Base-by-base conservation (phyloP, 2,113 vertebrate species). In the Phycodurus eques region DNA sequence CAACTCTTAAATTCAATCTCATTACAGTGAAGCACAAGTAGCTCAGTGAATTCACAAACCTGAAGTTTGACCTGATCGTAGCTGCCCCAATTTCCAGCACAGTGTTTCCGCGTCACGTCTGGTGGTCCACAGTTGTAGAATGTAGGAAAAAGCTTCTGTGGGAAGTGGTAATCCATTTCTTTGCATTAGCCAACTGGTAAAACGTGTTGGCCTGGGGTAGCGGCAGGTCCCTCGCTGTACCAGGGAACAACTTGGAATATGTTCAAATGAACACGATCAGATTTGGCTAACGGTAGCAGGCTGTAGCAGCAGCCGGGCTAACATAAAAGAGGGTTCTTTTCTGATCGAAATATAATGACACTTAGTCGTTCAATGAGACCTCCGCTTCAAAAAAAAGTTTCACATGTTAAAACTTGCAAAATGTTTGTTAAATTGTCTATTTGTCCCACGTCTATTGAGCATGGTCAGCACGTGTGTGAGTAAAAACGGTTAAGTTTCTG, bases 141-240 rank as follows among this genome's bases (percentile, higher is more conserved):
- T 2, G 71, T 72, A 0, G 91, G 88, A 1, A 90, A 93, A 15
- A 93, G 90, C 61, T 88, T 73, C 19, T 0, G 3, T 0, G 92
- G 92, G 20, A 93, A 93, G 43, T 68, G 75, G 31, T 56, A 72
- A 63, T 93, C 89, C 93, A 92, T 93, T 33, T 19, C 11, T 17
- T 33, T 8, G 59, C 59, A 14, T 15, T 14, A 5, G 14, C 9
- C 0, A 35, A 2, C 0, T 5, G 2, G 14, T 19, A 7, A 35
- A 20, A 10, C 0, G 56, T 4, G 12, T 3, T 3, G 2, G 0
- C 6, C 46, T 14, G 19, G 39, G 11, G 0, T 5, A 5, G 1
- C 8, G 2, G 2, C 0, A 1, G 19, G 64, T 13, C 60, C 60
- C 56, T 5, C 44, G 0, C 8, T 7, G 11, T 27, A 15, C 43